phyloP scores from a whole-genome alignment of 30 jellyfish, hydroid and myxozoan species.

The Morbakka virulenta region DNA sequence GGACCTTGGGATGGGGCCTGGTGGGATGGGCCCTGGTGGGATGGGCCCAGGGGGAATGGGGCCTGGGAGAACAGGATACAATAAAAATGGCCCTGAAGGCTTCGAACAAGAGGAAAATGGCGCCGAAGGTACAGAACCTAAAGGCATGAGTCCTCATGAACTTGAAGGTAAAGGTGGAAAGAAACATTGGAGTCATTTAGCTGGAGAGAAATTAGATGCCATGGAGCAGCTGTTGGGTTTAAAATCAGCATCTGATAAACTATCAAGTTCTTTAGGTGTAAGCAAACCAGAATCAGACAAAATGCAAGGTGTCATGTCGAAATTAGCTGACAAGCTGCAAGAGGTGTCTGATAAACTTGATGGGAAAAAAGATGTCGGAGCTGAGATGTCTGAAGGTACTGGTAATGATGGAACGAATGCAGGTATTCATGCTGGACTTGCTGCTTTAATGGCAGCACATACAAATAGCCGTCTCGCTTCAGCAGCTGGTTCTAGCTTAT shows the following conservation, averaged over 20 bases:
- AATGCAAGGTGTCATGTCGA: constrained; percentile 73
- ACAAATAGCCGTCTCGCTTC: background rate
- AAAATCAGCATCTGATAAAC: background rate
- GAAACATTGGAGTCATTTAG: too few relatives aligned
- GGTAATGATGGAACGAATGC: background rate
- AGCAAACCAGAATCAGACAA: constrained; percentile 73
- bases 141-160: too few relatives aligned
- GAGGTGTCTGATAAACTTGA: constrained; percentile 84
- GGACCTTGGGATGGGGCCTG: background rate
- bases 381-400: background rate
- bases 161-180: too few relatives aligned
- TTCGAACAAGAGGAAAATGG: too few relatives aligned
- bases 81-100: too few relatives aligned
- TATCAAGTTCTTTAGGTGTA: too few relatives aligned
- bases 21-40: background rate
- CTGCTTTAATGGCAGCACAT: background rate
- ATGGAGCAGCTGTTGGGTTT: background rate
- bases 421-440: constrained; percentile 1
- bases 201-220: background rate
- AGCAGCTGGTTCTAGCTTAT: background rate
- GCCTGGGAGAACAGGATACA: background rate
- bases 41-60: constrained; percentile 3
- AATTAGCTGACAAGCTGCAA: constrained; percentile 80
- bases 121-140: too few relatives aligned
- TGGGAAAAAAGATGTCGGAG: constrained; percentile 21